These are phyloP conservation scores for Drosophila mulleri DNA, from an alignment of 2,888 invertebrate genomes.

Conservation along the genomic window DNA sequence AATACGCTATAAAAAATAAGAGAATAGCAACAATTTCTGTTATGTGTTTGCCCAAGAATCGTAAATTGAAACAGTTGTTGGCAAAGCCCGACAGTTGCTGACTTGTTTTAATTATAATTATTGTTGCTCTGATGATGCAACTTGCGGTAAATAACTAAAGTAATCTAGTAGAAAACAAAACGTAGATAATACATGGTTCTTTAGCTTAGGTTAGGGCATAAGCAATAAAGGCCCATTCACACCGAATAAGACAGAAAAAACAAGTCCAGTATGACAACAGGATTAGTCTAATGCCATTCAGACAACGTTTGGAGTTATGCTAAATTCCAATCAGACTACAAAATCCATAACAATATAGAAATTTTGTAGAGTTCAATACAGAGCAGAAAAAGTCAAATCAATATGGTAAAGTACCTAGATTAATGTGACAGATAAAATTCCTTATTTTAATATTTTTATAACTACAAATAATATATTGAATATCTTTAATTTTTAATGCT, in stretches of 20 bases:
- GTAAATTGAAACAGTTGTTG: constrained; percentile 48
- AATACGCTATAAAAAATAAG: constrained; percentile 15
- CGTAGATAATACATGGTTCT: constrained; percentile 10
- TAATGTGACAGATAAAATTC: too few species aligned
- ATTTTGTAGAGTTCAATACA: background rate
- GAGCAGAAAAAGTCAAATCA: too few species aligned
- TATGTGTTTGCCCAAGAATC: constrained; percentile 42
- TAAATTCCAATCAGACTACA: background rate
- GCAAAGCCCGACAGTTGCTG: constrained; percentile 13
- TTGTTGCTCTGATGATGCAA: constrained; percentile 32
- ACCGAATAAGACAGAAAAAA: background rate
- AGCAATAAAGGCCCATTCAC: background rate
- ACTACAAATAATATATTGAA: too few species aligned
- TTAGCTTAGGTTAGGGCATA: background rate
- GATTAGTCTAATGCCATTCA: background rate
- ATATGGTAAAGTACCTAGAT: too few species aligned
- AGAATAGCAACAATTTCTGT: constrained; percentile 19
- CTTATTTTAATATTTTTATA: too few species aligned
- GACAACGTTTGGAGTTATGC: too few species aligned
- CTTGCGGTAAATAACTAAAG: constrained; percentile 4
- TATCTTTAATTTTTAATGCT: too few species aligned
- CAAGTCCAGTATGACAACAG: too few species aligned
- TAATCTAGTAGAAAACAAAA: background rate
- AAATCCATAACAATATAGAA: background rate
- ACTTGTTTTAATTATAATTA: background rate